These are phyloP conservation scores for Microtus pennsylvanicus DNA, from an alignment of 2,113 vertebrate species.

Conservation along the genomic window DNA sequence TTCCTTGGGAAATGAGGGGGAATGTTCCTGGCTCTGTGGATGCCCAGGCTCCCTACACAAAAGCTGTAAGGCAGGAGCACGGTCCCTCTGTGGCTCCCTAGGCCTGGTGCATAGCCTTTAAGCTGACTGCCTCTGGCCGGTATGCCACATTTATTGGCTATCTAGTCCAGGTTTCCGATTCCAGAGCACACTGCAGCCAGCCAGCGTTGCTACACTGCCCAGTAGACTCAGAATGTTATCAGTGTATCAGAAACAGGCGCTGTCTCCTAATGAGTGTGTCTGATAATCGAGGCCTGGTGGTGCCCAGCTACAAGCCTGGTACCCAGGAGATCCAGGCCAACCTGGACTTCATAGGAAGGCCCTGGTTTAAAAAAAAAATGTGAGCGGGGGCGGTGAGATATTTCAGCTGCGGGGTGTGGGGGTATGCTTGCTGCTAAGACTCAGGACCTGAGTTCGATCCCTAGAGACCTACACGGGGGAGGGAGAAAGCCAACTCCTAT, in stretches of 20 bases:
- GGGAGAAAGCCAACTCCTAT: not conserved
- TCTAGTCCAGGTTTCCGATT: not conserved
- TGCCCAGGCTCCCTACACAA: not conserved
- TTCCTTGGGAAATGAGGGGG: slow-evolving; percentile 36
- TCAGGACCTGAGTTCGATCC: not conserved
- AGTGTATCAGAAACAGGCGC: not conserved
- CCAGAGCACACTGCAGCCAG: not conserved
- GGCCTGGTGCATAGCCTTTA: not conserved
- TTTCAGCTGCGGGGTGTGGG: no score
- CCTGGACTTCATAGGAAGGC: not conserved
- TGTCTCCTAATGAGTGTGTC: not conserved
- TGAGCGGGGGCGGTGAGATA: no score
- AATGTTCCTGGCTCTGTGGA: not conserved
- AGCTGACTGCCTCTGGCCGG: not conserved
- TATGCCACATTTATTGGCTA: not conserved
- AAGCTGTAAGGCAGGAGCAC: not conserved
- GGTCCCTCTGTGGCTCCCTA: not conserved
- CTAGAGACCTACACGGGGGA: not conserved
- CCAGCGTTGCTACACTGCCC: not conserved
- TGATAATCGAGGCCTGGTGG: not conserved
- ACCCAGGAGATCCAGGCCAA: not conserved
- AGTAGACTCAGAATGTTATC: not conserved
- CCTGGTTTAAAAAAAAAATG: not conserved
- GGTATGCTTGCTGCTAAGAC: not conserved
- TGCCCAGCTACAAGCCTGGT: not conserved